Evolutionary conservation across 2,888 invertebrate species (phyloP), one percentile per base, ranked within the genome.

Genomic region (Eremobia ochroleuca): DNA sequence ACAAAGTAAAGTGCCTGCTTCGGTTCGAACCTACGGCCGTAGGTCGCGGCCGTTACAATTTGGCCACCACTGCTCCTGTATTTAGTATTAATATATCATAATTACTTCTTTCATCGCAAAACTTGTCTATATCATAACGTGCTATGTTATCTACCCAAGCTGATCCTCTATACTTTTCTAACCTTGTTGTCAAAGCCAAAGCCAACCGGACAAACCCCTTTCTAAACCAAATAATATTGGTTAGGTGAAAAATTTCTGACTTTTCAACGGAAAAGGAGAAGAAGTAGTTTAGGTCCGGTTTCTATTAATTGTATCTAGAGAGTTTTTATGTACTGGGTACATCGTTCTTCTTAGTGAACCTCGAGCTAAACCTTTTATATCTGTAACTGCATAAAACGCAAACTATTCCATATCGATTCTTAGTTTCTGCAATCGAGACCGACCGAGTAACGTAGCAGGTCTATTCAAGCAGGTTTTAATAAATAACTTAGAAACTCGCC

Each of bases 401-500:
- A 70, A 68, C 15, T 31, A 73, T 67, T 73, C 15, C 18, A 58
- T 71, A 77, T 77, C 15, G 28, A 72, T 77, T 73, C n/a, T 61
- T 21, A 28, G 58, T 71, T 52, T 67, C 73, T 81, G 65, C 34
- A 73, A 73, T 73, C 28, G 49, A 62, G 34, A 18, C 21, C n/a
- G 62, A 68, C 9, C 34, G 34, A 55, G 52, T 77, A 66, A 77
- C 49, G 49, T 58, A 72, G 40, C 64, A 73, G 66, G 58, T 59
- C 64, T 52, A 61, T 49, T 61, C 46, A 43, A 83, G 76, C 67
- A 61, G 37, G 84, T 81, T 84, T 52, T 65, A 34, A 76, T 81
- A 71, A 73, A 79, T 65, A 77, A 65, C 62, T 66, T 52, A 46
- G 70, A 64, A 67, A 73, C 79, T 67, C 75, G 74, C 83, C 77